These are phyloP conservation scores for Scaptomyza tumidula DNA, from an alignment of 2,888 invertebrate genomes.

Conservation along the genomic window DNA sequence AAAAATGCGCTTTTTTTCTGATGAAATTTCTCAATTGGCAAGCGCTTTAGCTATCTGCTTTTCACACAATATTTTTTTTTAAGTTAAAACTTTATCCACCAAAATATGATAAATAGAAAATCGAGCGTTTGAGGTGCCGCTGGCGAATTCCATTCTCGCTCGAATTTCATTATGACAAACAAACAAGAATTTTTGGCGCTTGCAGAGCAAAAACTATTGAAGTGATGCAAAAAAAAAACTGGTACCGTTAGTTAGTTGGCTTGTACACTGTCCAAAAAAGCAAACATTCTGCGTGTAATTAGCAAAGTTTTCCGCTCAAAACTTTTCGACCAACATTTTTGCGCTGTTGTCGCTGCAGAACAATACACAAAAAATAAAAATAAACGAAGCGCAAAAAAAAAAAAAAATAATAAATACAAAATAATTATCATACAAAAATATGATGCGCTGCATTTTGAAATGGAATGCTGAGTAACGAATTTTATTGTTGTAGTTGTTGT, in stretches of 20 bases:
- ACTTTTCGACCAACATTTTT: conserved; percentile 57
- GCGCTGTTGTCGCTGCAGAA: conserved; percentile 62
- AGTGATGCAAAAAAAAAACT: conserved; percentile 3
- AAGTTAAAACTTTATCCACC: conserved; percentile 7
- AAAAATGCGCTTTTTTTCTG: not conserved
- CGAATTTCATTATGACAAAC: conserved; percentile 71
- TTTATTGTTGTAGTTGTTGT: conserved; percentile 11
- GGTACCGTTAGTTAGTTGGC: conserved; percentile 26
- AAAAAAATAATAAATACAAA: conserved; percentile 15
- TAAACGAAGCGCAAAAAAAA: conserved; percentile 1
- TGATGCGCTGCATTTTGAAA: conserved; percentile 34
- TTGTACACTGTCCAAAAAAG: conserved; percentile 31
- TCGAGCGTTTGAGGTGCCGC: not conserved
- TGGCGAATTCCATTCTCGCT: conserved; percentile 3
- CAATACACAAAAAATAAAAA: conserved; percentile 46
- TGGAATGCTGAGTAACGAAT: conserved; percentile 13
- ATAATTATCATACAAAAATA: conserved; percentile 32
- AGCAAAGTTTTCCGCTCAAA: conserved; percentile 76
- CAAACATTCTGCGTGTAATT: conserved; percentile 75
- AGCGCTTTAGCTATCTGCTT: conserved; percentile 8
- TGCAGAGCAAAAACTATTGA: conserved; percentile 6
- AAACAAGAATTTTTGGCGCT: conserved; percentile 43
- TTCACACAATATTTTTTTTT: conserved; percentile 1
- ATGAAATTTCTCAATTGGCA: not conserved
- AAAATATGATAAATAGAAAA: not conserved